Base-by-base conservation (phyloP, 2,113 vertebrate genomes). In the Sakesphorus luctuosus region DNA sequence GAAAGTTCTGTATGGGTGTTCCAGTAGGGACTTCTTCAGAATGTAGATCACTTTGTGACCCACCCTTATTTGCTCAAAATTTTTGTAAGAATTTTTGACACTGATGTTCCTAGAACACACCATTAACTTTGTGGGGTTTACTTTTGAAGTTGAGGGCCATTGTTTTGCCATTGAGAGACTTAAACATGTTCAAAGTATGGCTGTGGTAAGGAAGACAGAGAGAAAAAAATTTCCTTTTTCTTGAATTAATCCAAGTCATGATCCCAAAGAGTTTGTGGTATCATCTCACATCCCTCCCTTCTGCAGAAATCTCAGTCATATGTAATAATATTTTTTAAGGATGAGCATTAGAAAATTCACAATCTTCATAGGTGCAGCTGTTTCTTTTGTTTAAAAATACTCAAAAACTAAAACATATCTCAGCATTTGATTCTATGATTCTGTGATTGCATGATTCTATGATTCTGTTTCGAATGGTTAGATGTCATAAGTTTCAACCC, bases 1-100 rank as follows among this genome's bases (percentile, higher is more conserved):
- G 11, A 9, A 63, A 53, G 7, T 29, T 88, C 5, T 3, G 0
- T 18, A 5, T 66, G 36, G 66, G 24, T 0, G 0, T 52, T 18
- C 6, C 3, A 1, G 15, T 40, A 23, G 56, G 16, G 7, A 8
- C 44, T 62, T 85, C 49, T 73, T 46, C 13, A 18, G 16, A 87
- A 50, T 24, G 14, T 8, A 28, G 19, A 40, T 24, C 10, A 46
- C 40, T 24, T 31, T 83, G n/a, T 83, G 23, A 49, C 11, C 6
- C 19, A 8, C 44, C 13, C 24, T 79, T 58, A 35, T 69, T 53
- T 72, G 12, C 28, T 20, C 46, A 59, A 38, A 7, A 26, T 24
- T 80, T 85, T 66, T 6, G 1, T 2, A 49, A 53, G 33, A 24
- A 25, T 38, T 82, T 74, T 9, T 65, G n/a, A 58, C 18, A 3